Conservation (phyloP, 2,888 invertebrate species). For the Hololepta plana region DNA sequence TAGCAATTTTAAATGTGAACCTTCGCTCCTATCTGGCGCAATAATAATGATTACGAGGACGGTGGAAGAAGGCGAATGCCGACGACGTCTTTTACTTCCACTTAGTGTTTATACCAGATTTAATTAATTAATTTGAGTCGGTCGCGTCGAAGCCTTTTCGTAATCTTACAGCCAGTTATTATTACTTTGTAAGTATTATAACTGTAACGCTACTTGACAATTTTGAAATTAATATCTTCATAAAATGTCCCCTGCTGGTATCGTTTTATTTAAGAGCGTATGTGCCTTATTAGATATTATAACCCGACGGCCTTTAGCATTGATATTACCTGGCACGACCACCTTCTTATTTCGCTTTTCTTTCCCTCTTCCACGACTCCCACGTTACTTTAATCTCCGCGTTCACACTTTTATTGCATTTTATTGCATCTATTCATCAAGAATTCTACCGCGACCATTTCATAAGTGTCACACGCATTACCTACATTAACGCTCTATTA, state of each 20-base stretch:
- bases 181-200: constrained; percentile 29
- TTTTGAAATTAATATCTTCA: constrained; percentile 30
- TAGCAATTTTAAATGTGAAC: constrained; percentile 14
- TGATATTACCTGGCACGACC: constrained; percentile 3
- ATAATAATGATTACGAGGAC: too few relatives aligned
- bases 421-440: too few relatives aligned
- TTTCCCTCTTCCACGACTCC: not conserved
- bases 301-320: not conserved
- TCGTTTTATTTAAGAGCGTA: constrained; percentile 5
- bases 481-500: too few relatives aligned
- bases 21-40: constrained; percentile 13
- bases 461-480: too few relatives aligned
- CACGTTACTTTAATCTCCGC: too few relatives aligned
- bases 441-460: too few relatives aligned
- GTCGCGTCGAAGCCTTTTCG: constrained; percentile 23
- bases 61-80: too few relatives aligned
- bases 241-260: constrained; percentile 26
- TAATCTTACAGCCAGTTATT: constrained; percentile 28
- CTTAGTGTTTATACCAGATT: constrained; percentile 28
- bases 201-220: constrained; percentile 28
- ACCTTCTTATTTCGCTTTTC: not conserved
- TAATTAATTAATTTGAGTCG: constrained; percentile 30
- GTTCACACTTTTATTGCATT: too few relatives aligned
- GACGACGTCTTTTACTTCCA: too few relatives aligned
- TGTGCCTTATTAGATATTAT: constrained; percentile 1